Evolutionary conservation across 2,888 invertebrate species (phyloP), one percentile per base, ranked within the genome.

Genomic region (Sepioteuthis lessoniana): DNA sequence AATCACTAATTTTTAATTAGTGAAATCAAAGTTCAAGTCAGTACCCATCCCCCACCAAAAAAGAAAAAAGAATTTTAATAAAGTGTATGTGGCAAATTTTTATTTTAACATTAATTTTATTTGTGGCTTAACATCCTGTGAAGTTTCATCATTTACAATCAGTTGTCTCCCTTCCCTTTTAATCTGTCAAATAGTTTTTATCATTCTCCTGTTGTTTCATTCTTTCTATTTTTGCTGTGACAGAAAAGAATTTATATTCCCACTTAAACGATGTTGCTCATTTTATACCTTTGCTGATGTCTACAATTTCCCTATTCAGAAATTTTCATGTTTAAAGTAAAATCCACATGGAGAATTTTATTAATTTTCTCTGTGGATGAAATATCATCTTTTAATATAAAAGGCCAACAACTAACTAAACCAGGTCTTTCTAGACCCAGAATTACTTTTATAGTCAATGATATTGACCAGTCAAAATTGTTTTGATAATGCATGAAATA

Each of bases 231-330:
- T 76, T 76, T 76, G 76, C 35, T 76, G n/a, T 76, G 35, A n/a
- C 31, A 76, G n/a, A n/a, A 10, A n/a, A 76, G n/a, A 76, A 35
- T 1, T 35, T 76, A 16, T 4, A 76, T 13, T 76, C 76, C 76
- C 76, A 76, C 10, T 76, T n/a, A n/a, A 76, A 76, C 13, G n/a
- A 35, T 76, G 19, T n/a, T 10, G 8, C 76, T n/a, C n/a, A 35
- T 76, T 76, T 76, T 76, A 13, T 76, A 76, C n/a, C 76, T 76
- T 76, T 76, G 76, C 76, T 76, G n/a, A 76, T 76, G 76, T 76
- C 13, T 76, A 76, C 55, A n/a, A 16, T 76, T 76, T 76, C 19
- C 16, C 25, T 19, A 35, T 76, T 76, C 35, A 76, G 76, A 76
- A 4, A 25, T 76, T 76, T 76, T 76, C 76, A 76, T 76, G 13